These are phyloP conservation scores for Dipodomys spectabilis DNA, from an alignment of 2,113 vertebrate species.

Conservation along the genomic window DNA sequence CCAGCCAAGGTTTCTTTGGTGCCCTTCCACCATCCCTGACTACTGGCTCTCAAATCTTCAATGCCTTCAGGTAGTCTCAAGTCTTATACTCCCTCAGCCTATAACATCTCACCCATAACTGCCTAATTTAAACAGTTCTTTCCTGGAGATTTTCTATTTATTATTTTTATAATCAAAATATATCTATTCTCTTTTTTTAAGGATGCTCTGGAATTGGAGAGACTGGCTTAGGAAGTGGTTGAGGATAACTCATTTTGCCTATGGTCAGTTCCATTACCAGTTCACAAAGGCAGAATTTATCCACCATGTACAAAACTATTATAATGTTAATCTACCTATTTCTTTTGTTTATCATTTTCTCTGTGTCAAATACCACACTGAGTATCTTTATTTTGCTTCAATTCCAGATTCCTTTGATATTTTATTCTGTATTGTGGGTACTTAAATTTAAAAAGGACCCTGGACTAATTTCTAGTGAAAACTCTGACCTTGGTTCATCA, in stretches of 20 bases:
- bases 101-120: slow-evolving; percentile 6
- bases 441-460: slow-evolving; percentile 41
- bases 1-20: slow-evolving; percentile 73
- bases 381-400: slow-evolving; percentile 48
- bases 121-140: slow-evolving; percentile 28
- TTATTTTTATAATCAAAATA: slow-evolving; percentile 27
- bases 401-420: slow-evolving; percentile 25
- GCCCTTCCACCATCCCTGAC: slow-evolving; percentile 76
- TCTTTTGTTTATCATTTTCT: slow-evolving; percentile 49
- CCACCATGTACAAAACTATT: background rate
- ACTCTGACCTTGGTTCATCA: slow-evolving; percentile 5
- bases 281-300: background rate
- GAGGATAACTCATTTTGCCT: background rate
- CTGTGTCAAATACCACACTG: background rate
- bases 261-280: background rate
- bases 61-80: slow-evolving; percentile 50
- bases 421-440: slow-evolving; percentile 18
- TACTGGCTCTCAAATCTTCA: slow-evolving; percentile 41
- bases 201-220: too few species aligned
- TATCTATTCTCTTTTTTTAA: background rate
- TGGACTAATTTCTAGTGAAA: slow-evolving; percentile 38
- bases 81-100: slow-evolving; percentile 29
- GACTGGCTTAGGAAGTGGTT: slow-evolving; percentile 1
- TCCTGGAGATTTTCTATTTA: slow-evolving; percentile 48
- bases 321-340: background rate